Percentiles rank a stretch among this genome's conserved stretches.
phyloP scores from a whole-genome alignment of 2,797 vertebrate genomes.

The Mus minutoides region DNA sequence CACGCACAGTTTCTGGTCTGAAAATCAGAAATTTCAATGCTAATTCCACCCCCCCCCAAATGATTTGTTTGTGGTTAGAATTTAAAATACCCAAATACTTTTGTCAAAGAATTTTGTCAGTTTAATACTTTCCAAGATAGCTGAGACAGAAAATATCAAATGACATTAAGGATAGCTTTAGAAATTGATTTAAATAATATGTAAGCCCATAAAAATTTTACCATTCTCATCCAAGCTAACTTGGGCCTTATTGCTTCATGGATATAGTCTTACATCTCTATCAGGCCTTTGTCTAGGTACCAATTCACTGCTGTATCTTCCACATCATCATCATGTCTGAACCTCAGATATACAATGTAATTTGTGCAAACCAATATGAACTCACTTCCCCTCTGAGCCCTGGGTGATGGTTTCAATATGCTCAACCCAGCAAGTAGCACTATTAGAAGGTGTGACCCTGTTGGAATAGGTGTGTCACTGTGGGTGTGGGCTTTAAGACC shows the following conservation, averaged over 20 bases:
- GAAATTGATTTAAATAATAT: conserved; percentile 30
- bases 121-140: background rate
- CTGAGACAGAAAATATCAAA: background rate
- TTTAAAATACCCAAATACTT: conserved; percentile 14
- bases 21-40: conserved; percentile 11
- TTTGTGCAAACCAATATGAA: background rate
- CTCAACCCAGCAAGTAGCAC: background rate
- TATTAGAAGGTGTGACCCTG: background rate
- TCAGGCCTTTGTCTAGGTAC: conserved; percentile 8
- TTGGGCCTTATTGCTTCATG: background rate
- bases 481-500: background rate
- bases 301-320: background rate
- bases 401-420: background rate
- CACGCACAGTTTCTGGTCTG: background rate
- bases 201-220: background rate
- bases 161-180: background rate
- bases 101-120: background rate
- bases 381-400: background rate
- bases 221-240: background rate
- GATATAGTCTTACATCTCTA: background rate
- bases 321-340: background rate
- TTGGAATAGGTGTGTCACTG: background rate
- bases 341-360: background rate
- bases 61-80: background rate
- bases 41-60: background rate